A percentile compares a stretch with the other conserved stretches of the same genome.
phyloP scores from a whole-genome alignment of 2,113 vertebrate species.

The Ciconia boyciana region DNA sequence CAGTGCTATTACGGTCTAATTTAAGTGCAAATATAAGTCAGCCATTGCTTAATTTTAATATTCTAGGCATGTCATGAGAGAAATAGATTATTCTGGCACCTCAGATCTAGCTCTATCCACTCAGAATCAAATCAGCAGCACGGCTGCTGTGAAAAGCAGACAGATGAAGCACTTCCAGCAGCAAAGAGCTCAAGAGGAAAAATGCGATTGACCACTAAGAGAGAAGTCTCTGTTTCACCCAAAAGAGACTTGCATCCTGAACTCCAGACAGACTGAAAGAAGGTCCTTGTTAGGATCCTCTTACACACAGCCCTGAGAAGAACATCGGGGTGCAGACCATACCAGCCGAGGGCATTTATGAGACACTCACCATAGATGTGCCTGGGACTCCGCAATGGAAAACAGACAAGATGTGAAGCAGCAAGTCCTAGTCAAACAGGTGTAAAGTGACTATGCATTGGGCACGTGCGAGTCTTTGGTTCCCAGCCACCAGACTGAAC shows the following conservation, averaged over 20 bases:
- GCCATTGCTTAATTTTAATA: slow-evolving; percentile 8
- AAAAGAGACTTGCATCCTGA: neutral
- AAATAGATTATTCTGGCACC: neutral
- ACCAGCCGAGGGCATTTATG: neutral
- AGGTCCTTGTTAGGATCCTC: neutral
- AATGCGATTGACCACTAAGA: neutral
- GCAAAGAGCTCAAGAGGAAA: neutral
- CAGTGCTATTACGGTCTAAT: neutral
- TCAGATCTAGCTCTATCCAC: neutral
- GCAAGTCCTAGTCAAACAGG: neutral
- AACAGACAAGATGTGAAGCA: neutral
- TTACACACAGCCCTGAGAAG: neutral
- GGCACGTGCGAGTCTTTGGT: neutral
- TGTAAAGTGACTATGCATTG: neutral
- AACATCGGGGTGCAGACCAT: neutral
- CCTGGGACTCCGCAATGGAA: neutral
- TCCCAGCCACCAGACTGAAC: neutral
- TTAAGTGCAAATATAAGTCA: neutral
- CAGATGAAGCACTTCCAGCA: neutral
- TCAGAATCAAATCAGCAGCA: neutral
- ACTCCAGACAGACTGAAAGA: neutral
- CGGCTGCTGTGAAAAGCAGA: neutral
- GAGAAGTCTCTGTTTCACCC: neutral
- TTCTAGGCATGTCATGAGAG: neutral
- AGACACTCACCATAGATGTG: neutral